Evolutionary conservation across 2,113 vertebrate genomes (phyloP), one percentile per base, ranked within the genome.

Genomic region (Bungarus multicinctus): DNA sequence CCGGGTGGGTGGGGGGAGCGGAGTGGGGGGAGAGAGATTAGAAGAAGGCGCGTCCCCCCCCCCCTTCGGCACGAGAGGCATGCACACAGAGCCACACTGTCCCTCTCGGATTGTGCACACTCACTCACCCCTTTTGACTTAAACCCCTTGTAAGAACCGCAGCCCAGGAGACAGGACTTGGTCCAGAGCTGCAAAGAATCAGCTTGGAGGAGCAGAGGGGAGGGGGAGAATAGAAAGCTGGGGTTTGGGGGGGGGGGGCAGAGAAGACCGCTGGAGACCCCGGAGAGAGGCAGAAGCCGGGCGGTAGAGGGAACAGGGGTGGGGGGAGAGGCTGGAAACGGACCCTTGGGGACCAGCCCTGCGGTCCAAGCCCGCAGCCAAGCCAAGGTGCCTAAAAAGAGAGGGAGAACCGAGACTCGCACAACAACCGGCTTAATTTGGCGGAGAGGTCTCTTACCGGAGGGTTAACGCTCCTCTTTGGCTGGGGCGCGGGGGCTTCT

Each of bases 401-500:
- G 10, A 54, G 3, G 53, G 18, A 54, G 54, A 55, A 50, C 1
- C 47, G 47, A 1, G 47, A 50, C 47, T 47, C 7, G 47, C 47
- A 50, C 47, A 50, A 10, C 47, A 50, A 7, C 47, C 47, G 8
- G 47, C 47, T 50, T 50, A 9, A 50, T 50, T 50, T 50, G 1
- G 47, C 47, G 47, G 9, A 50, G 14, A 53, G 4, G 58, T 64
- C 87, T 95, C 97, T 98, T 98, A 98, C 98, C 98, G 98, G 97
- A 95, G 3, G 58, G 3, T 98, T 96, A 98, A 93, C 90, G 97
- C 97, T 96, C 96, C 97, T 97, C 97, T 96, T 90, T 60, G 97
- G 94, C 50, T 50, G 47, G 47, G 14, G 14, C 57, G 96, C 94
- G 91, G 96, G 94, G 55, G 50, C 27, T 60, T 96, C 97, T 97